Percentiles rank a stretch among this genome's conserved stretches.
Evolutionary conservation across 2,113 vertebrate species (phyloP).

Genomic region (Eclectus roratus): DNA sequence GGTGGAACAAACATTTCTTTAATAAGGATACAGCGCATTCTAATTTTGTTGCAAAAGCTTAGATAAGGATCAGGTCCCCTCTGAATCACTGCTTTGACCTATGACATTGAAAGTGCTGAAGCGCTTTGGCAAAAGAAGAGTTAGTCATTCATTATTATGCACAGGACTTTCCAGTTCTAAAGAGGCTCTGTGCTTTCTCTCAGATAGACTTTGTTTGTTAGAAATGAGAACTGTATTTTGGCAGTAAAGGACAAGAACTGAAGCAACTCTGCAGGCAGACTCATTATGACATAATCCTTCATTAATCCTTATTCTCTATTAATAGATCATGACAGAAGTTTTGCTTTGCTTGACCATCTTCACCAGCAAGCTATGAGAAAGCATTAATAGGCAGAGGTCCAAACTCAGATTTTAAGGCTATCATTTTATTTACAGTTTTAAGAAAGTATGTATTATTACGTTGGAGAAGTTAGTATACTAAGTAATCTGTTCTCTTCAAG

Average conservation of each 20-base stretch:
- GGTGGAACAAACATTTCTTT: slow-evolving; percentile 92
- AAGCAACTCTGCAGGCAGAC: slow-evolving; percentile 78
- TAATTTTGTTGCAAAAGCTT: slow-evolving; percentile 85
- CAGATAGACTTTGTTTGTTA: slow-evolving; percentile 90
- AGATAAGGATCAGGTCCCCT: slow-evolving; percentile 86
- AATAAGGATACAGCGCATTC: slow-evolving; percentile 84
- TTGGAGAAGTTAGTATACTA: not conserved
- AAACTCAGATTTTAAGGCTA: slow-evolving; percentile 28
- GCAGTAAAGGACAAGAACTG: slow-evolving; percentile 80
- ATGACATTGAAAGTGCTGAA: slow-evolving; percentile 83
- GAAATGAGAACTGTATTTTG: slow-evolving; percentile 91
- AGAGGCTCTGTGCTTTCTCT: slow-evolving; percentile 83
- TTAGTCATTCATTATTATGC: slow-evolving; percentile 90
- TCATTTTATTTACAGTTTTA: slow-evolving; percentile 25
- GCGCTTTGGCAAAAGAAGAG: slow-evolving; percentile 83
- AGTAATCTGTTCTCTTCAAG: slow-evolving; percentile 6
- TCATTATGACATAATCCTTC: slow-evolving; percentile 89
- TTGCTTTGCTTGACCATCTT: slow-evolving; percentile 76
- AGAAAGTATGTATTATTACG: not conserved
- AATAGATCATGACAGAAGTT: slow-evolving; percentile 82
- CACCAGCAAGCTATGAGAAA: slow-evolving; percentile 44
- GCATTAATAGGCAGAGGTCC: slow-evolving; percentile 25
- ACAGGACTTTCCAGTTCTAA: slow-evolving; percentile 79
- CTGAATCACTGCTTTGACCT: slow-evolving; percentile 89
- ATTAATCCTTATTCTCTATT: slow-evolving; percentile 86